phyloP scores from a whole-genome alignment of 2,797 vertebrate species.

The Sebastes vulpes region DNA sequence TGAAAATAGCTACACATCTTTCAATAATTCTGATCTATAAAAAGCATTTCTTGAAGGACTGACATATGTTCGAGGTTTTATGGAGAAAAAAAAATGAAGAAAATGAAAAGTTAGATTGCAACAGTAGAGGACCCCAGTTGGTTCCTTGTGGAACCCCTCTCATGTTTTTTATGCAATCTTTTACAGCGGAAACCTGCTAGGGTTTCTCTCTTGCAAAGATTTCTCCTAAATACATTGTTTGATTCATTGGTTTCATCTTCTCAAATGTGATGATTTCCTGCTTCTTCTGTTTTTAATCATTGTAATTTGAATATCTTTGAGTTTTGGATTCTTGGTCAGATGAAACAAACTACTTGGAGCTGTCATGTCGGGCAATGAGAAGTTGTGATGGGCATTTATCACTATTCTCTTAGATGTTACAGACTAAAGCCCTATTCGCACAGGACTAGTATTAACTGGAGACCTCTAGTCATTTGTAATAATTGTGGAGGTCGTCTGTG shows the following conservation, averaged over 20 bases:
- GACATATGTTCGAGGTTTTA: constrained; percentile 2
- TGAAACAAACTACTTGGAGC: too few species aligned
- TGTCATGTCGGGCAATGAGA: too few species aligned
- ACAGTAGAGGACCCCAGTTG: background rate
- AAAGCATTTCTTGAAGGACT: background rate
- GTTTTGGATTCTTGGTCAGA: too few species aligned
- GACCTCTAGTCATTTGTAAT: too few species aligned
- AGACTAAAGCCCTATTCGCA: too few species aligned
- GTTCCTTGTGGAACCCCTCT: constrained; percentile 18
- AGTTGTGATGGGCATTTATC: too few species aligned
- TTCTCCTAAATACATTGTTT: background rate
- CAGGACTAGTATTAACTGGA: too few species aligned
- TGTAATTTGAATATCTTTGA: too few species aligned
- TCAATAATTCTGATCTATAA: constrained; percentile 33
- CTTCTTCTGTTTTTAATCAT: too few species aligned
- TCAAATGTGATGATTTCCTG: too few species aligned
- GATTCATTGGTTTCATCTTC: background rate
- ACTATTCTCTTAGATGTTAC: too few species aligned
- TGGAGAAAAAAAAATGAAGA: background rate
- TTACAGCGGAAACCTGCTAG: background rate
- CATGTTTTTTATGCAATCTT: background rate
- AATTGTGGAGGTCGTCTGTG: too few species aligned
- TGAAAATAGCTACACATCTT: constrained; percentile 19
- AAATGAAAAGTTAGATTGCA: background rate
- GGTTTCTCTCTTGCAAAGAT: background rate